Evolutionary conservation across 2,113 vertebrate genomes (phyloP), one percentile per base, ranked within the genome.

Genomic region (Solea solea): DNA sequence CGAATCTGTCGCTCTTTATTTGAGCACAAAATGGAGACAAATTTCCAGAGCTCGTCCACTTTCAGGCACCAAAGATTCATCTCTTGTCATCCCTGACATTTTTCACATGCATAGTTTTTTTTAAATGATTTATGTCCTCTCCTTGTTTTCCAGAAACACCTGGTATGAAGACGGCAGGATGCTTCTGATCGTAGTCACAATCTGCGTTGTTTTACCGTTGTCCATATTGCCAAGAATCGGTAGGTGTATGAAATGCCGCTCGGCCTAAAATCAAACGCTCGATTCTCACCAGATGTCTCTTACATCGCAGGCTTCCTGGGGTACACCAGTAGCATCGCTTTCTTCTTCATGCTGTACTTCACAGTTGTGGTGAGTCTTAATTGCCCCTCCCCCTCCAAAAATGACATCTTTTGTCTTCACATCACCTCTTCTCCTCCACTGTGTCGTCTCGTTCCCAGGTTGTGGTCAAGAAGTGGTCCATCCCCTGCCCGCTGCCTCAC

Each of bases 291-390:
- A 41, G 27, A 28, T 52, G 9, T 67, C 13, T 94, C 88, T 92
- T 82, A 90, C 91, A 14, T 92, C 89, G 88, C 91, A 98, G 98
- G 96, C 84, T 98, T 98, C 92, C 95, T 99, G 89, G 95, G 96
- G 87, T 99, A 97, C 93, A 97, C 95, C 89, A 99, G 97, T 90
- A 95, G 96, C 93, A 85, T 98, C 65, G 95, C 97, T 87, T 97
- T 97, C 93, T 86, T 97, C 90, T 96, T 97, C 90, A 97, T 95
- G 94, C 86, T 96, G 80, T 97, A 97, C 88, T 98, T 99, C 91
- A 84, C 94, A 82, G 77, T 95, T 83, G 96, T 97, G 95, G 97
- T 98, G 92, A 97, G 96, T 75, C 51, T 16, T 11, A 2, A 54
- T 9, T 2, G 4, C 3, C 7, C 5, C 39, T 7, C 46, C 4